phyloP scores from a whole-genome alignment of 35 echinoderm and acorn worm genomes.

The Diadema setosum region DNA sequence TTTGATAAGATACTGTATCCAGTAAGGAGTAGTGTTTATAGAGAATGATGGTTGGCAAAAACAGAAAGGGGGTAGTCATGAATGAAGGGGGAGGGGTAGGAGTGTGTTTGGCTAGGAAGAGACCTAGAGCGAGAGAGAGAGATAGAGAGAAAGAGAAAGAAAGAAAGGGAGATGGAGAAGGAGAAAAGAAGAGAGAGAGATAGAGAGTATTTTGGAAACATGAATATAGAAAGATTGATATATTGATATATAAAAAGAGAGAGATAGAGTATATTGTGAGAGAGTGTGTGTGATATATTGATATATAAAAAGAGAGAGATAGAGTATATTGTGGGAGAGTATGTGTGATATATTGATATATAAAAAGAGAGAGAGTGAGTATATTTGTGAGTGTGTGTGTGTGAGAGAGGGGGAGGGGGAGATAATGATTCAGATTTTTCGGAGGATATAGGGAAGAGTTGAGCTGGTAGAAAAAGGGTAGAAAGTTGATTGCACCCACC shows the following conservation, averaged over 20 bases:
- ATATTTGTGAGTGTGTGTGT: background rate
- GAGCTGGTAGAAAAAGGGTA: too few relatives aligned
- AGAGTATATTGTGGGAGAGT: background rate
- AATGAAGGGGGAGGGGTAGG: background rate
- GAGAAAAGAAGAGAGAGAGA: background rate
- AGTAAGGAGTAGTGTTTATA: background rate
- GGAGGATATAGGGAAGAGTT: too few relatives aligned
- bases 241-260: background rate
- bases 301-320: background rate
- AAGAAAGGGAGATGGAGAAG: background rate
- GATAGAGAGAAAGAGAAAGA: background rate
- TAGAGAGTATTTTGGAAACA: background rate
- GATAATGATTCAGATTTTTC: too few relatives aligned
- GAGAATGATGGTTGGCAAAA: background rate
- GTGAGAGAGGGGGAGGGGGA: too few relatives aligned
- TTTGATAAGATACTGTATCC: background rate
- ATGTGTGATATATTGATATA: too few relatives aligned
- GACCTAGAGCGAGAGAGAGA: background rate
- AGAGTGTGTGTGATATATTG: background rate
- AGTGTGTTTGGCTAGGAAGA: background rate
- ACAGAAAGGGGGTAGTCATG: background rate
- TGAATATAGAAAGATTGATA: background rate
- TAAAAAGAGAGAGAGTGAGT: background rate
- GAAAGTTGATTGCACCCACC: too few relatives aligned
- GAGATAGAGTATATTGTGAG: background rate